Conservation (phyloP, 2,888 invertebrate species). For the Rotaria magnacalcarata region DNA sequence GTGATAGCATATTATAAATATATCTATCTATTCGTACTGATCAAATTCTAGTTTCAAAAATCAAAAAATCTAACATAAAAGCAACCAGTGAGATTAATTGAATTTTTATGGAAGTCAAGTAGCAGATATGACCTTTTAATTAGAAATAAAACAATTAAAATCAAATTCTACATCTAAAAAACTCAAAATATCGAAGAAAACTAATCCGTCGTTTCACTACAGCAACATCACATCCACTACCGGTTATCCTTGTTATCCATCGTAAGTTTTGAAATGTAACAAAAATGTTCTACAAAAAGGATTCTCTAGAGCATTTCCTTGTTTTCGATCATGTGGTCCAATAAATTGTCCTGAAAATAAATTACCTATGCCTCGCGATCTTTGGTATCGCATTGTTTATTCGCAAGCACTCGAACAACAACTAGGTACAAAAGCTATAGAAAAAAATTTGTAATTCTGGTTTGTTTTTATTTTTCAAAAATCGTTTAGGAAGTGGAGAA, state of each 20-base stretch:
- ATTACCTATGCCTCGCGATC: slow-evolving; percentile 23
- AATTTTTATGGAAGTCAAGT: neutral
- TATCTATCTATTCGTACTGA: neutral
- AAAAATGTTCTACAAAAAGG: neutral
- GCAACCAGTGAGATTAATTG: neutral
- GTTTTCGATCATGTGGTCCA: slow-evolving; percentile 9
- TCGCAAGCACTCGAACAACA: neutral
- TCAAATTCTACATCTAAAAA: neutral
- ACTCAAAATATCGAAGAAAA: neutral
- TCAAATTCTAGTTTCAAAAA: neutral
- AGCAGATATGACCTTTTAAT: neutral
- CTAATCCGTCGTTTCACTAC: neutral
- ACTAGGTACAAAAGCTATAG: neutral
- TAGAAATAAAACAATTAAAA: neutral
- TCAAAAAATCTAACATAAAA: neutral
- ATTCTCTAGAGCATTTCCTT: neutral
- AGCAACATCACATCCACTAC: neutral
- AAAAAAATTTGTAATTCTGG: too few relatives aligned
- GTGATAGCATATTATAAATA: neutral
- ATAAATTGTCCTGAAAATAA: neutral
- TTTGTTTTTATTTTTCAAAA: too few relatives aligned
- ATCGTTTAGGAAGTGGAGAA: neutral
- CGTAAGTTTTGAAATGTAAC: neutral
- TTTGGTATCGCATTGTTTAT: slow-evolving; percentile 28
- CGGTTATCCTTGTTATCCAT: slow-evolving; percentile 7